A percentile compares a stretch with the other conserved stretches of the same genome.
Conservation (phyloP, 2,113 vertebrate species). For the Elephantulus edwardii region DNA sequence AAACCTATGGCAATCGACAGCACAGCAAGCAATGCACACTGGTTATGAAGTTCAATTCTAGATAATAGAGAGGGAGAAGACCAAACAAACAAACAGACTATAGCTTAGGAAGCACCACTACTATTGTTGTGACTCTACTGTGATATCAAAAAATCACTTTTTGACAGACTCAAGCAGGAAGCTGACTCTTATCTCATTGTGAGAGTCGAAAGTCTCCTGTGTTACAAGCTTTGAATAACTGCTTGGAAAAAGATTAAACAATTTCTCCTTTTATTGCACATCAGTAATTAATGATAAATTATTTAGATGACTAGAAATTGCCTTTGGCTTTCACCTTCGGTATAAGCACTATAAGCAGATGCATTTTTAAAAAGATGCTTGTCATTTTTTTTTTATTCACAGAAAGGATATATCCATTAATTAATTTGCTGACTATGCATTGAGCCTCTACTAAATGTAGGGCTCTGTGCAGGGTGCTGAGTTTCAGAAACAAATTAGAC, state of each 20-base stretch:
- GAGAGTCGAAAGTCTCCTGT: not conserved
- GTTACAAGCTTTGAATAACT: conserved; percentile 21
- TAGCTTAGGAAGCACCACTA: not conserved
- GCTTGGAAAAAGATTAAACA: conserved; percentile 45
- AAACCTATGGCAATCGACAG: not conserved
- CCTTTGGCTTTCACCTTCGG: conserved; percentile 9
- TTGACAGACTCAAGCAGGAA: not conserved
- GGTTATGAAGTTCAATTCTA: not conserved
- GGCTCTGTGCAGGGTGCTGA: not conserved
- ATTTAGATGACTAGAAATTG: conserved; percentile 53
- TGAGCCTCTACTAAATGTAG: not conserved
- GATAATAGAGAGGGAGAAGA: rapidly evolving
- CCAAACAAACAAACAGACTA: not conserved
- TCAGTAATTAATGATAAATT: conserved; percentile 47
- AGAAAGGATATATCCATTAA: not conserved
- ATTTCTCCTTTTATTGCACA: conserved; percentile 32
- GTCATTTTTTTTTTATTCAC: not conserved
- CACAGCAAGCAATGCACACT: not conserved
- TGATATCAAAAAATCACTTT: conserved; percentile 40
- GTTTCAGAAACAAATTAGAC: not conserved
- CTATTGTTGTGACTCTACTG: not conserved
- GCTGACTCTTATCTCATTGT: not conserved
- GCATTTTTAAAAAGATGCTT: conserved; percentile 8
- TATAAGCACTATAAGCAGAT: not conserved
- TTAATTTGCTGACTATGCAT: not conserved